Evolutionary conservation across 2,797 vertebrate genomes (phyloP).

Genomic region (Artibeus lituratus): DNA sequence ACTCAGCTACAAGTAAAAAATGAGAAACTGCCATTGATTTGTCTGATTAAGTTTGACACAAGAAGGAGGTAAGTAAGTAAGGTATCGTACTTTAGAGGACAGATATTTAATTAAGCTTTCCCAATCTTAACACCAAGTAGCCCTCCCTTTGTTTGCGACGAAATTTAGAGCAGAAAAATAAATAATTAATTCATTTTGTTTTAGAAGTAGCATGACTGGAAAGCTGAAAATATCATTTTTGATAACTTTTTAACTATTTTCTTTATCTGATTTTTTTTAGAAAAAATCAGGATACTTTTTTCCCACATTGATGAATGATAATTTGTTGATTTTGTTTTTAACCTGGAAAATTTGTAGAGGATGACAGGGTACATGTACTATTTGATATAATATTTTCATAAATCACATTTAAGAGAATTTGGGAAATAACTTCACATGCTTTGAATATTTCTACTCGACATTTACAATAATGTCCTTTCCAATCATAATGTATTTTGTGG

Average conservation of each 20-base stretch:
- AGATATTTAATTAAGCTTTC: background rate
- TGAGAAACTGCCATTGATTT: background rate
- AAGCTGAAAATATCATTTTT: background rate
- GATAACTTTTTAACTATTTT: background rate
- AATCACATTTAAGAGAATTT: background rate
- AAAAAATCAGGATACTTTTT: background rate
- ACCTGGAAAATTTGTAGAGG: background rate
- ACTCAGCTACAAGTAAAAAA: background rate
- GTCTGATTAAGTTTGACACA: background rate
- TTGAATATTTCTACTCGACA: background rate
- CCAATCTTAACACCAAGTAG: background rate
- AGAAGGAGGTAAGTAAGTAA: background rate
- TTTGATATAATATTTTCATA: background rate
- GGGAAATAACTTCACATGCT: background rate
- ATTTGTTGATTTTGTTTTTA: conserved; percentile 16
- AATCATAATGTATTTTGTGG: background rate
- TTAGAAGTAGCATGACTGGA: background rate
- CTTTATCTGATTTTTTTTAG: background rate
- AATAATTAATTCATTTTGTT: background rate
- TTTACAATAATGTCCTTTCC: background rate
- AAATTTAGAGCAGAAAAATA: background rate
- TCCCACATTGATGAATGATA: background rate
- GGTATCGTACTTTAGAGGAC: background rate
- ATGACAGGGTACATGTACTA: background rate
- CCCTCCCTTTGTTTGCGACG: background rate